A percentile compares a stretch with the other conserved stretches of the same genome.
Evolutionary conservation across 2,888 invertebrate genomes (phyloP).

Genomic region (Platycheirus albimanus): DNA sequence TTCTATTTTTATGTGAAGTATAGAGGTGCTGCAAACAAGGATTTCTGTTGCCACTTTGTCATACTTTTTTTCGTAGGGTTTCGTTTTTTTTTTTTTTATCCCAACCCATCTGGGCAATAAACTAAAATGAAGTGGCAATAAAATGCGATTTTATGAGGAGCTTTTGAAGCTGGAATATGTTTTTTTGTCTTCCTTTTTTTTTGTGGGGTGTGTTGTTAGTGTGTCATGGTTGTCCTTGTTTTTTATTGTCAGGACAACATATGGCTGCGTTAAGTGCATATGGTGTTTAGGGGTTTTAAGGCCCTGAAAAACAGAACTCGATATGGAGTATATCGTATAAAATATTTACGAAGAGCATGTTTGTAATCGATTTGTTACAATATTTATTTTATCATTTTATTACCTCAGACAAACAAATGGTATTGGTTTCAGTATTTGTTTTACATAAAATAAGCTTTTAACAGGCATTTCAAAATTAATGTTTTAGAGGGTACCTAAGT

Average conservation of each 20-base stretch:
- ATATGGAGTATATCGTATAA: background rate
- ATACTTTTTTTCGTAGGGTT: background rate
- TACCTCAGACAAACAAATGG: background rate
- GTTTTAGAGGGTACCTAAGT: too few species aligned
- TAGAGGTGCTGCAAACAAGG: constrained; percentile 34
- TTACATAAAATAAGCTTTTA: too few species aligned
- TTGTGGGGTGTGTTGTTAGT: constrained; percentile 21
- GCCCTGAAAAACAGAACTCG: constrained; percentile 9
- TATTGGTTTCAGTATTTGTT: background rate
- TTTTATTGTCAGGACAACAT: constrained; percentile 67
- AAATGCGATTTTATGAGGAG: constrained; percentile 70
- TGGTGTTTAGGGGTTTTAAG: constrained; percentile 46
- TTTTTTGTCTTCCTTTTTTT: constrained; percentile 3
- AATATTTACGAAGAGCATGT: constrained; percentile 18
- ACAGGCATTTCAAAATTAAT: too few species aligned
- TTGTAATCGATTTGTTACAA: constrained; percentile 41
- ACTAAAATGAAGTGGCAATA: constrained; percentile 72
- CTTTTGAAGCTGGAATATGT: constrained; percentile 51
- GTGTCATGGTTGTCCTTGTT: constrained; percentile 32
- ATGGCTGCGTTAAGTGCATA: constrained; percentile 66
- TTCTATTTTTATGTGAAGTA: constrained; percentile 17
- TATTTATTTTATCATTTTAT: background rate
- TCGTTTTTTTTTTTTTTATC: constrained; percentile 9
- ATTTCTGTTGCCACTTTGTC: constrained; percentile 41
- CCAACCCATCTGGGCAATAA: constrained; percentile 47